Evolutionary conservation across 2,797 vertebrate species (phyloP).

Genomic region (Amniataba percoides): DNA sequence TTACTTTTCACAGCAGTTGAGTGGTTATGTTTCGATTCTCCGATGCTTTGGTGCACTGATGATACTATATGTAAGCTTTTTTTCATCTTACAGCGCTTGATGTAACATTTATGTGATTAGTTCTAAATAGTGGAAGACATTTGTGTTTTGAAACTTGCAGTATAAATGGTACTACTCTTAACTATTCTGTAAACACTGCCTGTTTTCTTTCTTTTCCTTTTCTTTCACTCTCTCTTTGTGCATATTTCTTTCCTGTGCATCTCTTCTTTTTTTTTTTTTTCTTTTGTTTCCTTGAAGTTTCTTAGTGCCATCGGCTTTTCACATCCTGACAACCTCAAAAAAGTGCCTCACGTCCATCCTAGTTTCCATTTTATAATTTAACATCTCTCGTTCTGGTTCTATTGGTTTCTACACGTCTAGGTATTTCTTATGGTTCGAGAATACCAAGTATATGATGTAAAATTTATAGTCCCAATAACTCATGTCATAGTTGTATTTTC

Average conservation of each 20-base stretch:
- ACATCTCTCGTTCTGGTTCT: conserved; percentile 89
- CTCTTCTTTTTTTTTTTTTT: conserved; percentile 67
- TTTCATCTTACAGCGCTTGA: conserved; percentile 85
- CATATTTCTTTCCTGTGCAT: conserved; percentile 81
- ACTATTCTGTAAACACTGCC: conserved; percentile 88
- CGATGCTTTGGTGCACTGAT: conserved; percentile 88
- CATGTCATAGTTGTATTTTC: conserved; percentile 92
- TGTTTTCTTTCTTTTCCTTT: conserved; percentile 74
- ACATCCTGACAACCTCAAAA: conserved; percentile 90
- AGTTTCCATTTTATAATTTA: conserved; percentile 89
- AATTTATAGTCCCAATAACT: conserved; percentile 93
- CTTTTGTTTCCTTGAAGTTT: conserved; percentile 46
- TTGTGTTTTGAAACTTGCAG: conserved; percentile 89
- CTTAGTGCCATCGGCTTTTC: conserved; percentile 89
- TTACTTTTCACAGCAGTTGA: conserved; percentile 86
- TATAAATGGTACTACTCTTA: conserved; percentile 89
- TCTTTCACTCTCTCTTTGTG: conserved; percentile 78
- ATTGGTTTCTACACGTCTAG: conserved; percentile 85
- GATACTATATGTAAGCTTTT: conserved; percentile 83
- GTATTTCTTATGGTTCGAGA: conserved; percentile 86
- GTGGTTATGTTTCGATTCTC: conserved; percentile 86
- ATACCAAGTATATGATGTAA: conserved; percentile 92
- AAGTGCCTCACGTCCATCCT: conserved; percentile 97
- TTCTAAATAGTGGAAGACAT: conserved; percentile 88
- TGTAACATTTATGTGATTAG: conserved; percentile 88